A percentile compares a stretch with the other conserved stretches of the same genome.
Conservation (phyloP, 1,140 invertebrate genomes). For the Heliconius hermathena region DNA sequence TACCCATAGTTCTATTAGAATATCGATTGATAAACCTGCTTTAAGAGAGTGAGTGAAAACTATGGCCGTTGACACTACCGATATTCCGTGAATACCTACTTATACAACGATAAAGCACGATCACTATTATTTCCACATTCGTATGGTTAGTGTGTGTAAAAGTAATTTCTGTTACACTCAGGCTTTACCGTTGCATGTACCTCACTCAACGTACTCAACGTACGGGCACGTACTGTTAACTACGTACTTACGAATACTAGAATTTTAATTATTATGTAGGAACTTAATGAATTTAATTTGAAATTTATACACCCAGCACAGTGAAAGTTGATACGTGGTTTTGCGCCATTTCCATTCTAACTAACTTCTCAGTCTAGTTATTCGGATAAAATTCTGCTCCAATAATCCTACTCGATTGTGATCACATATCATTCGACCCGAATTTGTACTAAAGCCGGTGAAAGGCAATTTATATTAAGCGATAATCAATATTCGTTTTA, state of each 20-base stretch:
- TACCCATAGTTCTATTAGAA: neutral
- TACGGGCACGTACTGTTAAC: slow-evolving; percentile 18
- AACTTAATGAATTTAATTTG: slow-evolving; percentile 19
- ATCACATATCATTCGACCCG: slow-evolving; percentile 66
- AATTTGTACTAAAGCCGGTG: slow-evolving; percentile 35
- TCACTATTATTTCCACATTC: slow-evolving; percentile 65
- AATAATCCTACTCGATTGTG: slow-evolving; percentile 64
- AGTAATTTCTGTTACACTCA: slow-evolving; percentile 47
- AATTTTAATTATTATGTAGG: slow-evolving; percentile 18
- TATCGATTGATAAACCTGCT: neutral
- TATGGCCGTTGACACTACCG: slow-evolving; percentile 17
- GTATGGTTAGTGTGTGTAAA: slow-evolving; percentile 54
- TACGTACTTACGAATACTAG: slow-evolving; percentile 7
- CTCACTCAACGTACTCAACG: neutral
- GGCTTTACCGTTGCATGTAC: slow-evolving; percentile 33
- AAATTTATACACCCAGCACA: slow-evolving; percentile 25
- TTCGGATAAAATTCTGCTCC: slow-evolving; percentile 70
- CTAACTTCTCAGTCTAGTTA: slow-evolving; percentile 73
- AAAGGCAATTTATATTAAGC: slow-evolving; percentile 32
- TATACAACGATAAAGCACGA: slow-evolving; percentile 40
- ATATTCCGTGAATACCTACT: slow-evolving; percentile 30
- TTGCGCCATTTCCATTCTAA: slow-evolving; percentile 62
- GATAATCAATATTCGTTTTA: slow-evolving; percentile 27
- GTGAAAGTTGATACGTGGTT: slow-evolving; percentile 65
- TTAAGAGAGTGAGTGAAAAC: slow-evolving; percentile 19